Base-by-base conservation (phyloP, 2,113 vertebrate genomes). In the Myotis davidii region DNA sequence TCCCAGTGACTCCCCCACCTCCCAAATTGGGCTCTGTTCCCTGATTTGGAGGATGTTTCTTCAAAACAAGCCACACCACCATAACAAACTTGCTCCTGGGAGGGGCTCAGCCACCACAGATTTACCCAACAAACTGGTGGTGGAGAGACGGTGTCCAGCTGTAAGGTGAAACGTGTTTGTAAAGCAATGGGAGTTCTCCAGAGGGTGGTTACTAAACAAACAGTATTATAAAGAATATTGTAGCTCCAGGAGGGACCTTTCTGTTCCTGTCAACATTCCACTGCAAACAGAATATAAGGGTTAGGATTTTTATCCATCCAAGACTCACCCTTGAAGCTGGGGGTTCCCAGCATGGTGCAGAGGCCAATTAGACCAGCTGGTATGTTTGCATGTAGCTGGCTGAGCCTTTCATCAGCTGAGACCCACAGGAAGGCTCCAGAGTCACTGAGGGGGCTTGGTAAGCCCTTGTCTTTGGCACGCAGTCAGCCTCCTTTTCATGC, bases 181-280 rank as follows among this genome's bases (percentile, higher is more conserved):
- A 77, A 96, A 97, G 94, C 94, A 52, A n/a, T 78, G 61, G 96
- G 96, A 93, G 95, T 65, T 88, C 96, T 91, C 79, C 91, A 93
- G 88, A 95, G 96, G 96, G 95, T 87, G 93, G 96, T 91, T 87
- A 95, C 96, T 96, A 96, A 97, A 95, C 96, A 97, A 97, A 97
- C 86, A 97, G 88, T 84, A 50, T 86, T 90, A 85, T 77, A 86
- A 97, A 96, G 96, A 95, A 91, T 87, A 88, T 45, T 1, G 20
- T 79, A 79, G 54, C 96, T 91, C 94, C 89, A 70, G 93, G 91
- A 97, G 95, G 91, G 65, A 74, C 86, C 83, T 94, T 79, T 95
- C 85, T 94, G 85, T 95, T 94, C 85, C 92, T 94, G 85, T 90
- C 96, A 97, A 96, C 95, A 94, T 95, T 95, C 88, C 93, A 88